phyloP scores from a whole-genome alignment of 2,888 invertebrate genomes.

The Agrotis exclamationis region DNA sequence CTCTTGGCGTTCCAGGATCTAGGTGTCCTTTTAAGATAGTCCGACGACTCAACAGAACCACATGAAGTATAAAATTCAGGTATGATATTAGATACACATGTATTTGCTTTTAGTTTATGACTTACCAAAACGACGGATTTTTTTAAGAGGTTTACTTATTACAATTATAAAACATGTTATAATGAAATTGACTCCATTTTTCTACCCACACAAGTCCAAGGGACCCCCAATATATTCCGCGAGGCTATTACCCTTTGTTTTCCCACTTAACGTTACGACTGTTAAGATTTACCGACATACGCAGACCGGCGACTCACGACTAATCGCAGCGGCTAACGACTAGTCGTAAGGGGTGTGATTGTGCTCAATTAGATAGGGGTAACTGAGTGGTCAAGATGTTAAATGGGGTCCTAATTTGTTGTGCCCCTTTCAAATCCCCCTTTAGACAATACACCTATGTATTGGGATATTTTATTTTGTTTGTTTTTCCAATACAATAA shows the following conservation, averaged over 20 bases:
- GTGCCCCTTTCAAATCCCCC: constrained; percentile 34
- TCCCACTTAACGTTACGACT: constrained; percentile 57
- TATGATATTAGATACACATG: too few relatives aligned
- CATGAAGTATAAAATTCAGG: too few relatives aligned
- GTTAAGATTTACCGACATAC: constrained; percentile 59
- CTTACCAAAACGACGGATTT: too few relatives aligned
- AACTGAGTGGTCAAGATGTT: constrained; percentile 59
- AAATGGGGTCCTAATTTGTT: constrained; percentile 60
- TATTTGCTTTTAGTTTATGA: too few relatives aligned
- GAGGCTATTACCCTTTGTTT: constrained; percentile 59
- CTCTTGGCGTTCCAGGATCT: too few relatives aligned
- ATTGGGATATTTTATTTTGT: constrained; percentile 12
- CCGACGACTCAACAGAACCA: too few relatives aligned
- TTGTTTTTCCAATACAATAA: constrained; percentile 4
- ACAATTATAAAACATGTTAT: too few relatives aligned
- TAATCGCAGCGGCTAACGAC: constrained; percentile 61
- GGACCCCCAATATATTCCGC: constrained; percentile 34
- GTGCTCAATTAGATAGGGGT: constrained; percentile 59
- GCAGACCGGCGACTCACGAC: constrained; percentile 29
- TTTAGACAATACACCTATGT: constrained; percentile 4
- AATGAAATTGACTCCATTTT: not conserved
- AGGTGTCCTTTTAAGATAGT: too few relatives aligned
- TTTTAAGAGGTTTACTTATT: too few relatives aligned
- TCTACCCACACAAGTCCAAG: constrained; percentile 1
- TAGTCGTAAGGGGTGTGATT: constrained; percentile 57